Evolutionary conservation across 1,140 invertebrate genomes (phyloP).

Genomic region (Diprion similis): DNA sequence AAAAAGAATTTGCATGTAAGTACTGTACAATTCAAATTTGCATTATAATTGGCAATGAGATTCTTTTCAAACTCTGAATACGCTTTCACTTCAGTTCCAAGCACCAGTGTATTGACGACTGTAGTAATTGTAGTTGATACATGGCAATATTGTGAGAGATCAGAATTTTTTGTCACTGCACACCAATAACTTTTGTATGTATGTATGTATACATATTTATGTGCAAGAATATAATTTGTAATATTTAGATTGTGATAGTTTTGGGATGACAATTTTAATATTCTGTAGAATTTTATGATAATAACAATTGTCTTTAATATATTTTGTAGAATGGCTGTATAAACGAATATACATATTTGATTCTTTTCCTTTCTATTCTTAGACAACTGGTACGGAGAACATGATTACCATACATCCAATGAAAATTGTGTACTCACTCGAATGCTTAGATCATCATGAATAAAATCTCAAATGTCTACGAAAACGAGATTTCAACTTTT

Average conservation of each 20-base stretch:
- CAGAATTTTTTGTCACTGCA: too few relatives aligned
- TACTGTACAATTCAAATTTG: too few relatives aligned
- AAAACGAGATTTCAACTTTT: neutral
- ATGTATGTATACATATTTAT: too few relatives aligned
- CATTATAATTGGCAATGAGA: too few relatives aligned
- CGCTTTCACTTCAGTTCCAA: too few relatives aligned
- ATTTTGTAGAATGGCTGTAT: neutral
- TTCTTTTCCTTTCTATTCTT: neutral
- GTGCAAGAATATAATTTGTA: neutral
- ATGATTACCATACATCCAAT: neutral
- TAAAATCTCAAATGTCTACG: neutral
- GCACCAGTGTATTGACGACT: too few relatives aligned
- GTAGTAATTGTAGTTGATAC: too few relatives aligned
- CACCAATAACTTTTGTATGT: too few relatives aligned
- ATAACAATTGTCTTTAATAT: neutral
- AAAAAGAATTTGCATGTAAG: too few relatives aligned
- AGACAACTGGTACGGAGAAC: neutral
- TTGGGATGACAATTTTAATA: neutral
- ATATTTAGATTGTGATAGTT: neutral
- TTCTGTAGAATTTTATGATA: neutral
- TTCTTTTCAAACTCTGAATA: too few relatives aligned
- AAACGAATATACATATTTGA: neutral
- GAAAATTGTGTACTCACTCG: neutral
- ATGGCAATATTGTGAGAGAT: too few relatives aligned
- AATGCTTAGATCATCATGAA: neutral